A percentile compares a stretch with the other conserved stretches of the same genome.
Conservation (phyloP, 2,888 invertebrate species). For the Drosophila paracracens region DNA sequence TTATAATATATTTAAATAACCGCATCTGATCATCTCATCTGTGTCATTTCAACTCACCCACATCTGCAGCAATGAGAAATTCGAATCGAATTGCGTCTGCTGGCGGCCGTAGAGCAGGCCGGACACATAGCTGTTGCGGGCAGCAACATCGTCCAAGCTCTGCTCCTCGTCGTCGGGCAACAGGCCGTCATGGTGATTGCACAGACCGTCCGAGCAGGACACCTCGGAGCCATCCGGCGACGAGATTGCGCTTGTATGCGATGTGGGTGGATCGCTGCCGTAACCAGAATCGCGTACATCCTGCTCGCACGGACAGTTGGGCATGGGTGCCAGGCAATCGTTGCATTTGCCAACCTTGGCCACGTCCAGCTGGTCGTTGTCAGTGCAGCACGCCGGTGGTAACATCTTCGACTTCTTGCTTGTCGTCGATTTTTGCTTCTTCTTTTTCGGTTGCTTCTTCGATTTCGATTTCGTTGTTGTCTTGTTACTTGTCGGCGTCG, state of each 20-base stretch:
- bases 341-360: conserved; percentile 72
- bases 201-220: conserved; percentile 94
- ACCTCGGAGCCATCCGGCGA: conserved; percentile 96
- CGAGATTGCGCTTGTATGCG: conserved; percentile 91
- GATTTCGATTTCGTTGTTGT: conserved; percentile 74
- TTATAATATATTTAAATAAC: not conserved
- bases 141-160: conserved; percentile 66
- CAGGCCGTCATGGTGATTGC: conserved; percentile 87
- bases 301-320: conserved; percentile 86
- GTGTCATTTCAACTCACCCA: conserved; percentile 58
- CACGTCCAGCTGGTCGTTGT: conserved; percentile 45
- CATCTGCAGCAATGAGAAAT: conserved; percentile 73
- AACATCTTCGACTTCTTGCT: conserved; percentile 53
- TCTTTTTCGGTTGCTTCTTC: conserved; percentile 76
- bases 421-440: conserved; percentile 70
- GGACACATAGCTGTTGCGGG: conserved; percentile 58
- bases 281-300: conserved; percentile 92
- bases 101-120: conserved; percentile 55
- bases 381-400: conserved; percentile 19
- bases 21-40: not conserved
- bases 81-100: conserved; percentile 58
- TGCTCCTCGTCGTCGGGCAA: conserved; percentile 60
- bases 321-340: conserved; percentile 76
- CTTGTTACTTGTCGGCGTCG: conserved; percentile 41
- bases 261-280: conserved; percentile 89